phyloP scores from a whole-genome alignment of 2,797 vertebrate species.

The Halcyon badia region DNA sequence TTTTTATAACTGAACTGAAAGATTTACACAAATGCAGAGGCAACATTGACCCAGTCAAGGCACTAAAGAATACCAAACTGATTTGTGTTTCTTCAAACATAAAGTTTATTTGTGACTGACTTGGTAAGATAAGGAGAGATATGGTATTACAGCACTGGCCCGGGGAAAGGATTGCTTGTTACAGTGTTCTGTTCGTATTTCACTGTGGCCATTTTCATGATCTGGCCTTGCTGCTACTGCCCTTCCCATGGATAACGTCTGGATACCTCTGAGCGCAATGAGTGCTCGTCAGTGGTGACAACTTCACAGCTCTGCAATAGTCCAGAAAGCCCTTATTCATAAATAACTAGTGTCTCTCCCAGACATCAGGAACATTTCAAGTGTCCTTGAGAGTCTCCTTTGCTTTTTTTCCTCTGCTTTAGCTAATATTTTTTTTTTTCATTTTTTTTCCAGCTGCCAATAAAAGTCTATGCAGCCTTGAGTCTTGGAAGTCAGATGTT shows the following conservation, averaged over 20 bases:
- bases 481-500: conserved; percentile 27
- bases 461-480: neutral
- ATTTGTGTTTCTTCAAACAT: neutral
- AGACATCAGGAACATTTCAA: neutral
- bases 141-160: neutral
- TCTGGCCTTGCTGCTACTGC: neutral
- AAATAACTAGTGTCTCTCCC: neutral
- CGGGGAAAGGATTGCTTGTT: neutral
- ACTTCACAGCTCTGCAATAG: neutral
- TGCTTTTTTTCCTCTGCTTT: neutral
- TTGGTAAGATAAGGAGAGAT: neutral
- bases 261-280: neutral
- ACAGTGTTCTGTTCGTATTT: neutral
- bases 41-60: neutral
- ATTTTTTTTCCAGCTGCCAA: conserved; percentile 3
- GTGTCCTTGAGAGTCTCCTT: conserved; percentile 31
- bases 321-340: neutral
- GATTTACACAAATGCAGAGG: neutral
- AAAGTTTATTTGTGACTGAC: neutral
- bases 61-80: neutral
- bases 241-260: neutral
- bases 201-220: neutral
- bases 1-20: neutral
- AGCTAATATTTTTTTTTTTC: neutral
- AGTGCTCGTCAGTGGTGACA: neutral